A percentile compares a stretch with the other conserved stretches of the same genome.
phyloP scores from a whole-genome alignment of 2,113 vertebrate genomes.

The Motacilla tschutschensis region DNA sequence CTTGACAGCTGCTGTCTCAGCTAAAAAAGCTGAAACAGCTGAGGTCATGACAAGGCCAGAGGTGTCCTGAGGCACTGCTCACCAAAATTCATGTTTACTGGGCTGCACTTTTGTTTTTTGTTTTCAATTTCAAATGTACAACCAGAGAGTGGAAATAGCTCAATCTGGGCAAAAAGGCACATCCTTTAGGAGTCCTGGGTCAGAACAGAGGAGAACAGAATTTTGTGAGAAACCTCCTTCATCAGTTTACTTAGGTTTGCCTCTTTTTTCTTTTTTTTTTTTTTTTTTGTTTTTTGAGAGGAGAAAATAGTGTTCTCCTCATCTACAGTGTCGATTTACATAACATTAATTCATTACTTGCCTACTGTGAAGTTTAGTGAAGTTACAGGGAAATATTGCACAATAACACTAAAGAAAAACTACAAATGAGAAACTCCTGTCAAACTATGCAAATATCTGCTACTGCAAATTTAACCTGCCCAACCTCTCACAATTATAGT shows the following conservation, averaged over 20 bases:
- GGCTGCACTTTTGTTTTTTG: neutral
- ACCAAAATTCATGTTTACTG: neutral
- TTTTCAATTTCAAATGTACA: neutral
- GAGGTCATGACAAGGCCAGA: neutral
- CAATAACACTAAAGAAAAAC: neutral
- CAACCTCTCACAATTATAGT: neutral
- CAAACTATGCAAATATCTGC: neutral
- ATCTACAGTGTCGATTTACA: neutral
- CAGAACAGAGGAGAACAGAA: neutral
- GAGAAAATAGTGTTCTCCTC: neutral
- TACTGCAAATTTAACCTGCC: neutral
- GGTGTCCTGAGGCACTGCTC: neutral
- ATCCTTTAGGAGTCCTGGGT: neutral
- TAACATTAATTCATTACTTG: neutral
- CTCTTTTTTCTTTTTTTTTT: neutral
- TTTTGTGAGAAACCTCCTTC: neutral
- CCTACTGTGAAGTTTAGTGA: neutral
- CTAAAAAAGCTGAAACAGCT: neutral
- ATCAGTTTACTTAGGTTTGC: neutral
- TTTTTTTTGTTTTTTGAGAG: neutral
- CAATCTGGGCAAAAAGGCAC: neutral
- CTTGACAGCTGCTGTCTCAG: neutral
- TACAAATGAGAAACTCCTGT: neutral
- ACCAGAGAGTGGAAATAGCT: neutral
- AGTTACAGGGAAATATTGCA: neutral